Base-by-base conservation (phyloP, 2,888 invertebrate species). In the Cistogaster globosa region DNA sequence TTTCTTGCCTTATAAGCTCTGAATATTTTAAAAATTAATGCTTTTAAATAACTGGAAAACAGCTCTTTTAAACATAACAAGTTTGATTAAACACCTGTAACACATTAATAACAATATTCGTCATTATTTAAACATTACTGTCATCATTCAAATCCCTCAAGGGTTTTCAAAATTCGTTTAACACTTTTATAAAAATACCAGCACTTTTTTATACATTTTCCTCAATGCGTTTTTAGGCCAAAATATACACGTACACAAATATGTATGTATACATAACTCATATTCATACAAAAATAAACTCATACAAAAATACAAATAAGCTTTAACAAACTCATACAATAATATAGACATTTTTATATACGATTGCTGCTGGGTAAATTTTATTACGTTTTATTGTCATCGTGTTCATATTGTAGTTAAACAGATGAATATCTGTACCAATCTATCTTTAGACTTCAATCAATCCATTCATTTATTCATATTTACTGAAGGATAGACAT, bases 381-480 rank as follows among this genome's bases (percentile, higher is more conserved):
- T 83, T 83, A 77, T 77, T 77, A 36, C 58, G 67, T 83, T 83
- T 77, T 77, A 77, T 83, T 83, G 76, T 71, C 65, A 77, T 38
- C 58, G 55, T 58, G 62, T 62, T 71, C 60, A 22, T 76, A 36
- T 72, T 55, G 53, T n/a, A 67, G 38, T 74, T 36, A 51, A 68
- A 63, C 69, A 78, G 69, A 63, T 78, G 69, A 22, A 63, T 22
- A 74, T 58, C 36, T 72, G 72, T 5, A 53, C 20, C 67, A 45
- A 42, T 67, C 32, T 74, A 60, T 72, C 63, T 57, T 26, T 38
- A 58, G n/a, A 38, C n/a, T 36, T 32, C 36, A 45, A 71, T 55
- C 48, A 48, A 62, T 62, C 14, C 45, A 53, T 71, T n/a, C 42
- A 69, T 69, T 32, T 51, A 51, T 51, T 62, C 45, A 22, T 58